Percentiles rank a stretch among this genome's conserved stretches.
Conservation (phyloP, 1,140 invertebrate species). For the Teleogryllus occipitalis region DNA sequence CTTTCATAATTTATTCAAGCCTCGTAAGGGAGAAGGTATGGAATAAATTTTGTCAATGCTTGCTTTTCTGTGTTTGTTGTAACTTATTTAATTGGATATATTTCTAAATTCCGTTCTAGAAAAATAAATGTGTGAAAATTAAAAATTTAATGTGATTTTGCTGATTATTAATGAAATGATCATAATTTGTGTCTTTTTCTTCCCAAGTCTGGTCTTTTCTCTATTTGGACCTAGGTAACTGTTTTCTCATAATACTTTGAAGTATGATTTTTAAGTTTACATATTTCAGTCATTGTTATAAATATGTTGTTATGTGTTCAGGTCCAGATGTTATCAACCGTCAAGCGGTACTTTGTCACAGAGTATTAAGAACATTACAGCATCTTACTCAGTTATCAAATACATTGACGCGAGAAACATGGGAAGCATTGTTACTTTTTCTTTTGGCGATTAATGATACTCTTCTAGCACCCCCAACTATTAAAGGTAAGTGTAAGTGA, state of each 20-base stretch:
- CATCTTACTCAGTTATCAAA: conserved; percentile 74
- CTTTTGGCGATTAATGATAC: conserved; percentile 89
- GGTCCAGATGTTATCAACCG: conserved; percentile 81
- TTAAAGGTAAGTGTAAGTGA: conserved; percentile 49
- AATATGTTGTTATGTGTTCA: conserved; percentile 33
- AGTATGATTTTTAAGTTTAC: conserved; percentile 21
- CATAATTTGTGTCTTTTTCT: conserved; percentile 28
- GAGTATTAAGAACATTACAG: conserved; percentile 82
- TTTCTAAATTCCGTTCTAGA: neutral
- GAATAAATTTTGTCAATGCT: conserved; percentile 19
- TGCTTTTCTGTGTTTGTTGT: neutral
- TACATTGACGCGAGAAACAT: conserved; percentile 74
- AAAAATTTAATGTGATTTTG: neutral
- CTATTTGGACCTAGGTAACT: conserved; percentile 76
- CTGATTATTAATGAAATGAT: neutral
- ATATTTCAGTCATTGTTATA: too few relatives aligned
- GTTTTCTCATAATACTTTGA: conserved; percentile 11
- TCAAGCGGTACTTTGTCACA: conserved; percentile 91
- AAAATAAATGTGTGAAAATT: neutral
- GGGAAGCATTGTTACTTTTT: conserved; percentile 83
- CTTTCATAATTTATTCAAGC: conserved; percentile 91
- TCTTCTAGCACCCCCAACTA: conserved; percentile 79
- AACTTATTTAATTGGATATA: conserved; percentile 2
- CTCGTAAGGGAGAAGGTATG: conserved; percentile 83
- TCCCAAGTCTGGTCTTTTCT: conserved; percentile 79